Evolutionary conservation across 2,888 invertebrate species (phyloP), one percentile per base, ranked within the genome.

Genomic region (Ernsta delagoae): DNA sequence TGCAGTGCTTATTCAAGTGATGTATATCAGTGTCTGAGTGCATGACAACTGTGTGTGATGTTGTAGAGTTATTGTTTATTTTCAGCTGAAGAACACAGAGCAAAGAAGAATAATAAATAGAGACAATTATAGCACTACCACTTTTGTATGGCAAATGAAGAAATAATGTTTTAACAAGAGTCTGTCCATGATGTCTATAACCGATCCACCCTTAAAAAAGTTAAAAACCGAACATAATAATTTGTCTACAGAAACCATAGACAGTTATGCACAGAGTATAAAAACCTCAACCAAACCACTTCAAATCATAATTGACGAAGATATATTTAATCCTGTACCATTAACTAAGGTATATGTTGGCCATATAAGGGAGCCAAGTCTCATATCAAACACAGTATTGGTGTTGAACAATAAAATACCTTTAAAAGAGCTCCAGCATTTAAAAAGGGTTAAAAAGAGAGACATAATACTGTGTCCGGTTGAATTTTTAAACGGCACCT

Each of bases 391-490:
- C 70, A 90, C 95, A 0, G 95, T 98, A 54, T 75, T 87, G 34
- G 84, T 94, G 53, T 83, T 96, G 11, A 95, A 95, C 74, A 88
- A 94, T 39, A 90, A 92, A 39, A 75, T 95, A 48, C 95, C 96
- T 0, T 78, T 97, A 4, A 92, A 94, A 12, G 90, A 94, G 12
- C 87, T 97, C 8, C 93, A 94, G 59, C 97, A 97, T 86, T 87
- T 98, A 16, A 98, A 98, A 82, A 94, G 97, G 73, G 96, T 97
- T 0, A 92, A 94, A 53, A 94, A 94, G 5, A 93, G 87, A 57
- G 93, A 94, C 34, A 88, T 97, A 0, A 79, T 97, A 9, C 63
- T 93, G 74, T 97, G 78, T 89, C 94, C 78, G 76, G 90, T 56
- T 34, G 78, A 66, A 63, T 78, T 70, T 72, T 75, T 81, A n/a